These are phyloP conservation scores for Acanthosepion lycidas DNA, from an alignment of 2,888 invertebrate genomes.

Conservation along the genomic window DNA sequence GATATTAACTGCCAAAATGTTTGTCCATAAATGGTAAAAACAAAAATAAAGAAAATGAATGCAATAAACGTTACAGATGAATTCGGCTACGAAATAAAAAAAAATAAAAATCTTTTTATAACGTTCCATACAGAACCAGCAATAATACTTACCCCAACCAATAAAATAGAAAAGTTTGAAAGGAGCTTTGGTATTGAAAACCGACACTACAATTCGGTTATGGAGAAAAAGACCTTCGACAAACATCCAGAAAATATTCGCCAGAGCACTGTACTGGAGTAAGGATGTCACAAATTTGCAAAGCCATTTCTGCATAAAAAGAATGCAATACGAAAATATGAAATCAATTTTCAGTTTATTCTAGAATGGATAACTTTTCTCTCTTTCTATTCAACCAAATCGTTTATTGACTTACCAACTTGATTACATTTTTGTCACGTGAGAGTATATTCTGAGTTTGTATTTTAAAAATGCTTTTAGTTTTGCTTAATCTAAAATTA, in stretches of 20 bases:
- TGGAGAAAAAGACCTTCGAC: constrained; percentile 77
- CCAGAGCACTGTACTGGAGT: constrained; percentile 77
- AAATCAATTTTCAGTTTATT: not conserved
- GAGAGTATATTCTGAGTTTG: no score
- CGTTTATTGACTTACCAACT: no score
- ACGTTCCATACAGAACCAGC: no score
- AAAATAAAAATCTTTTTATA: not conserved
- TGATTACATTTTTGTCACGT: no score
- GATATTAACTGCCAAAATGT: no score
- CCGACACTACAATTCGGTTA: constrained; percentile 77
- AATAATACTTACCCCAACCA: constrained; percentile 78
- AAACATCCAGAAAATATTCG: constrained; percentile 80
- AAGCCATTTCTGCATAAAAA: constrained; percentile 76
- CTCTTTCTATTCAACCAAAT: not conserved
- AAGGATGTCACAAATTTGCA: constrained; percentile 77
- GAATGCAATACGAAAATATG: not conserved
- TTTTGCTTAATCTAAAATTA: no score
- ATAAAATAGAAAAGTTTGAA: constrained; percentile 77
- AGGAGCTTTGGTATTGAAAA: constrained; percentile 78
- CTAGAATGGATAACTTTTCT: not conserved
- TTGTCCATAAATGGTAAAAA: no score
- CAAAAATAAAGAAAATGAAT: not conserved
- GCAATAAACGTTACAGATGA: not conserved
- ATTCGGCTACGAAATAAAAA: not conserved
- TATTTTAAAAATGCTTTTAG: no score